Evolutionary conservation across 2,797 vertebrate genomes (phyloP), one percentile per base, ranked within the genome.

Genomic region (Anabacerthia variegaticeps): DNA sequence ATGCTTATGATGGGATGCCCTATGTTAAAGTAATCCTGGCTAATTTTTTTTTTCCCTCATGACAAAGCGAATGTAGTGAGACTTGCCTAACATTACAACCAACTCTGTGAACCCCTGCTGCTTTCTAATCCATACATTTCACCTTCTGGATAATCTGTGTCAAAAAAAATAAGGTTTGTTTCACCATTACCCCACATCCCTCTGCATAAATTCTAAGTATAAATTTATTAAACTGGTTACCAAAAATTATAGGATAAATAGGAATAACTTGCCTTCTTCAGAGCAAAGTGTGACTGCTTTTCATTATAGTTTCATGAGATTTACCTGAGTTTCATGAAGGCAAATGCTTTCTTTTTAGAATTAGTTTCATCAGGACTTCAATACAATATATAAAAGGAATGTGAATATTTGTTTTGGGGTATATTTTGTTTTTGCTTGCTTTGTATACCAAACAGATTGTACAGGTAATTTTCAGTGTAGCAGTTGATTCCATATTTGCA

Each of bases 291-390:
- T 82, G 49, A 82, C 49, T 96, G 75, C 44, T 96, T 96, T 97
- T 92, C 90, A 89, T 95, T 97, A 93, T 6, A 93, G 56, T 58
- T 97, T 92, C 59, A 94, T 74, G 77, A 88, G 62, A 96, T 96
- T 89, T 92, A 97, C 73, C 91, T 93, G 79, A 97, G 95, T 95
- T 91, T 58, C 84, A 91, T 39, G 66, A 94, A 34, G 56, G 48
- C 37, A 97, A 97, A 96, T 94, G 55, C 52, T 94, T 97, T 95
- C 61, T 68, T 95, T 92, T 94, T 85, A 93, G 89, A 94, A 95
- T 86, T 94, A 89, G 67, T 83, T 95, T 95, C 59, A 93, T 95
- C 67, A 61, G 82, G 59, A 95, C 85, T 96, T 95, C 72, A 92
- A 91, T 59, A 81, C 21, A 88, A 93, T 81, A 88, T 67, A 94